phyloP scores from a whole-genome alignment of 2,113 vertebrate genomes.

The Eptesicus fuscus region DNA sequence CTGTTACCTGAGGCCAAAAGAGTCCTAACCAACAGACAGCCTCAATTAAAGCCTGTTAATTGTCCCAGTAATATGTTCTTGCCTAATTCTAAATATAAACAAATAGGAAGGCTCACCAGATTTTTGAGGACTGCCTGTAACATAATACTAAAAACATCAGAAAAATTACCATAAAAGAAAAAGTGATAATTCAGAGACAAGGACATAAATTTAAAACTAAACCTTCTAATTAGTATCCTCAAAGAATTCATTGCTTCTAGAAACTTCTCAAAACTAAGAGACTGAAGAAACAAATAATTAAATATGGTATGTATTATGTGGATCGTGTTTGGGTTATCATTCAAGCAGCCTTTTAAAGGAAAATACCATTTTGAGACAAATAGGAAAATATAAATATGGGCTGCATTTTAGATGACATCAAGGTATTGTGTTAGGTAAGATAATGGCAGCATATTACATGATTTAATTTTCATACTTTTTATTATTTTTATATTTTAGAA shows the following conservation, averaged over 20 bases:
- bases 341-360: not conserved
- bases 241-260: not conserved
- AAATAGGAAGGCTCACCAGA: not conserved
- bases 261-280: not conserved
- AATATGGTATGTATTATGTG: not conserved
- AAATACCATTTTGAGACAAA: not conserved
- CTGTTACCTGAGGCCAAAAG: not conserved
- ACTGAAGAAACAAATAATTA: not conserved
- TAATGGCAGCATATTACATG: not conserved
- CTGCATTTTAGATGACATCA: not conserved
- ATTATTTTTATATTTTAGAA: no score
- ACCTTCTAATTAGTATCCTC: not conserved
- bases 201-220: not conserved
- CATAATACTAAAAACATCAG: not conserved
- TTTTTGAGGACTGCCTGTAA: not conserved
- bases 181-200: not conserved
- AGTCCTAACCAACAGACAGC: not conserved
- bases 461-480: not conserved
- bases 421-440: not conserved
- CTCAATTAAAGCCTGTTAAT: not conserved
- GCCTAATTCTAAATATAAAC: not conserved
- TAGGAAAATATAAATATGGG: not conserved
- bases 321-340: not conserved
- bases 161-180: not conserved
- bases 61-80: not conserved